Evolutionary conservation across 2,797 vertebrate species (phyloP), one percentile per base, ranked within the genome.

Genomic region (Halcyon badia): DNA sequence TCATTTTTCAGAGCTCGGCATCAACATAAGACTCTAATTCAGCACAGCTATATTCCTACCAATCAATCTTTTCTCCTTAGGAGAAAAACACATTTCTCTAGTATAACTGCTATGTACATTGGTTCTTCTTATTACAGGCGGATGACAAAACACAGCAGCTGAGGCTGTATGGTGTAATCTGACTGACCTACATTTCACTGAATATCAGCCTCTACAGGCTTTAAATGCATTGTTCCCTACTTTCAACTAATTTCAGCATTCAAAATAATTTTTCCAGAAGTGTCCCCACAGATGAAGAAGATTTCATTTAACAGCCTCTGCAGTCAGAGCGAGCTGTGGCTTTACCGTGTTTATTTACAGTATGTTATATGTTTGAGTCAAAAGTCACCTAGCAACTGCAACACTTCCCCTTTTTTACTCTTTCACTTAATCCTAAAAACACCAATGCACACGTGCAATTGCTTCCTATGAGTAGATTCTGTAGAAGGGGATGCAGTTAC

Each of bases 131-230:
- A 84, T 62, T 91, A 79, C 52, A 57, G 61, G 56, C 52, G 87
- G 66, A 60, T 73, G 87, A 90, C 66, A 94, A 93, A 93, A 90
- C 85, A 86, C 65, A 88, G 79, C 61, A 94, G 89, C 81, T 87
- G 69, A 80, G 41, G n/a, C 35, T 49, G 48, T 48, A 14, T 20
- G 20, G 33, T 82, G 48, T 64, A 84, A 93, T 93, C 75, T 91
- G 80, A 57, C 46, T 96, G 94, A 96, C 85, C 85, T 93, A 95
- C 58, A 94, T 96, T 93, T 93, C 71, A 80, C 39, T 39, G 62
- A 62, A 18, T 24, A 84, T 24, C 83, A 82, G 64, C 22, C 26
- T 84, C 39, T 51, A 70, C 9, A 37, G 49, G 65, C 42, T 91
- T 86, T 60, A 79, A 90, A 82, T 48, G 35, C 37, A 19, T 31